Evolutionary conservation across 2,888 invertebrate genomes (phyloP).

Genomic region (Eupithecia pulchellata): DNA sequence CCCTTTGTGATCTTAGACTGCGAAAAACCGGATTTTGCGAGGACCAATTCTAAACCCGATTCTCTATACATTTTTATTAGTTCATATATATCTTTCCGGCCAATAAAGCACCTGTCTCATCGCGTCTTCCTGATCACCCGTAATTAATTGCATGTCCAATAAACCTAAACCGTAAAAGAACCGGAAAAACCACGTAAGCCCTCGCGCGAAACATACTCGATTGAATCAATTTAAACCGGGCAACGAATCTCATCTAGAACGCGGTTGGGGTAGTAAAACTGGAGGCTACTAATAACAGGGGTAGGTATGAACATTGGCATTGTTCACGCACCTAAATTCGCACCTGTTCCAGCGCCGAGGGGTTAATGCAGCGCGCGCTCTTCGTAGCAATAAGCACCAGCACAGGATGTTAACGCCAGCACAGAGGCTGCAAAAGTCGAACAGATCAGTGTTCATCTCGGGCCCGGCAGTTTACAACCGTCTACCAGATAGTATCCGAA

Average conservation of each 20-base stretch:
- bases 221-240: slow-evolving; percentile 83
- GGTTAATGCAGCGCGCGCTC: too few species aligned
- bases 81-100: background rate
- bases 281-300: background rate
- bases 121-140: slow-evolving; percentile 53
- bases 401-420: too few species aligned
- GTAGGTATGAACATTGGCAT: slow-evolving; percentile 10
- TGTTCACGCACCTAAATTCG: too few species aligned
- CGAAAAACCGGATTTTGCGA: too few species aligned
- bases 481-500: too few species aligned
- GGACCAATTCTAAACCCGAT: background rate
- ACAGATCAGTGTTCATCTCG: too few species aligned
- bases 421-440: too few species aligned
- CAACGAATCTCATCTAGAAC: slow-evolving; percentile 77
- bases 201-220: slow-evolving; percentile 78
- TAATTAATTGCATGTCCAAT: slow-evolving; percentile 72
- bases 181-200: slow-evolving; percentile 54
- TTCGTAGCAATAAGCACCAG: too few species aligned
- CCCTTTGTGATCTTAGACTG: too few species aligned
- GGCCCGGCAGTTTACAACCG: too few species aligned
- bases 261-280: background rate
- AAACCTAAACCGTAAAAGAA: slow-evolving; percentile 55
- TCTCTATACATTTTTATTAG: background rate
- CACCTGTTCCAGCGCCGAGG: too few species aligned
- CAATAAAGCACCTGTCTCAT: slow-evolving; percentile 41